Conservation (phyloP, 2,888 invertebrate genomes). For the Drosophila kanekoi region DNA sequence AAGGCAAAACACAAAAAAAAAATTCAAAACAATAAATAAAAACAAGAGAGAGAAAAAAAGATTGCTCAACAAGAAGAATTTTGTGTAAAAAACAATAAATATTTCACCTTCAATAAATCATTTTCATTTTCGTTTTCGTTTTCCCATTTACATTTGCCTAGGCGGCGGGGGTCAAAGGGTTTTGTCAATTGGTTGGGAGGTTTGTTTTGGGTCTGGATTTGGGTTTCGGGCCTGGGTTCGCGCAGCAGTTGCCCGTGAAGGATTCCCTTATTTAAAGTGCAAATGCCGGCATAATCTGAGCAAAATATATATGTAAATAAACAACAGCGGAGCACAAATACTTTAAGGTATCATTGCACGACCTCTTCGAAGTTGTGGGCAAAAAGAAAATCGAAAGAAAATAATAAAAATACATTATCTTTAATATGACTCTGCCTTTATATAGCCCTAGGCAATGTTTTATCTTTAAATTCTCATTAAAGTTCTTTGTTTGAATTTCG, state of each 20-base stretch:
- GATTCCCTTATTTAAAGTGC: constrained; percentile 26
- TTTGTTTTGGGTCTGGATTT: constrained; percentile 26
- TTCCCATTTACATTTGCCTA: constrained; percentile 42
- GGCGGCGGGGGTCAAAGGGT: constrained; percentile 32
- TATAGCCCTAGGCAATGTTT: too few species aligned
- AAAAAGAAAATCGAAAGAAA: background rate
- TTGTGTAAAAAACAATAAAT: constrained; percentile 82
- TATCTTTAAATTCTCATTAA: too few species aligned
- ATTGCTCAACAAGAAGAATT: constrained; percentile 47
- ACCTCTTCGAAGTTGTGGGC: background rate
- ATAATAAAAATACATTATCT: too few species aligned
- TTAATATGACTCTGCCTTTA: too few species aligned
- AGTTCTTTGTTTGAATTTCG: too few species aligned
- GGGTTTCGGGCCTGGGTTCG: background rate
- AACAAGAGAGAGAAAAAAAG: background rate
- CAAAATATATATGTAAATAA: constrained; percentile 41
- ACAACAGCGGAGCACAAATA: constrained; percentile 3
- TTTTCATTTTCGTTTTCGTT: constrained; percentile 80
- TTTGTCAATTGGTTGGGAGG: constrained; percentile 22
- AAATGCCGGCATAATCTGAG: constrained; percentile 46
- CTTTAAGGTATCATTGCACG: constrained; percentile 32
- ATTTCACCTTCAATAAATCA: constrained; percentile 84
- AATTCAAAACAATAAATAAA: constrained; percentile 34
- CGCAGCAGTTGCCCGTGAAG: background rate
- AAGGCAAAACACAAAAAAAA: constrained; percentile 28